Evolutionary conservation across 2,888 invertebrate genomes (phyloP).

Genomic region (Campoplex nolae): DNA sequence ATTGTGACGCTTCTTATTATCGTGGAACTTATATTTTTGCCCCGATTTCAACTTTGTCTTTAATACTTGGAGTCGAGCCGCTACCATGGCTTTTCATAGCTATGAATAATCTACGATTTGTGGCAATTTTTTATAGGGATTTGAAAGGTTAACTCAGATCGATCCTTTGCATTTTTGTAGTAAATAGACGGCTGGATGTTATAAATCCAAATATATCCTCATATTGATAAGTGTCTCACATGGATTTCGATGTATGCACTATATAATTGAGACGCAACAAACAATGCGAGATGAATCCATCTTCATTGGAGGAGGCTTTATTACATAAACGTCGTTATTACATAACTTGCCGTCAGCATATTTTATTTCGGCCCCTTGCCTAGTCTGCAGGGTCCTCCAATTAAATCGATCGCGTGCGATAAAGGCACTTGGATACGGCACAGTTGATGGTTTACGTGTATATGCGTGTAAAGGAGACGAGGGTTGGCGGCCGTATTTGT

Average conservation of each 20-base stretch:
- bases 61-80: too few species aligned
- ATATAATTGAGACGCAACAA: conserved; percentile 18
- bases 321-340: conserved; percentile 35
- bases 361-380: conserved; percentile 45
- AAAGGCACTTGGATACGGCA: conserved; percentile 43
- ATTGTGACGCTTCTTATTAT: too few species aligned
- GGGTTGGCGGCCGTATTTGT: conserved; percentile 45
- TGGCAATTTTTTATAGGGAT: too few species aligned
- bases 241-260: background rate
- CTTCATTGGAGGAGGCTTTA: conserved; percentile 2
- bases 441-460: background rate
- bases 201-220: background rate
- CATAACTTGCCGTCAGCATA: conserved; percentile 40
- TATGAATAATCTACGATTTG: too few species aligned
- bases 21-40: too few species aligned
- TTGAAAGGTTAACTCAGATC: too few species aligned
- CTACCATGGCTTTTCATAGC: too few species aligned
- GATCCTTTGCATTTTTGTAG: background rate
- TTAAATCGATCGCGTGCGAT: conserved; percentile 64
- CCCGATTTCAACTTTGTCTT: too few species aligned
- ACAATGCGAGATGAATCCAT: conserved; percentile 1
- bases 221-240: background rate
- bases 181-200: background rate
- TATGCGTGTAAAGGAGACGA: conserved; percentile 21
- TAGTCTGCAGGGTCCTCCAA: conserved; percentile 42